Conservation (phyloP, 2,888 invertebrate species). For the Drosophila peninsularis region DNA sequence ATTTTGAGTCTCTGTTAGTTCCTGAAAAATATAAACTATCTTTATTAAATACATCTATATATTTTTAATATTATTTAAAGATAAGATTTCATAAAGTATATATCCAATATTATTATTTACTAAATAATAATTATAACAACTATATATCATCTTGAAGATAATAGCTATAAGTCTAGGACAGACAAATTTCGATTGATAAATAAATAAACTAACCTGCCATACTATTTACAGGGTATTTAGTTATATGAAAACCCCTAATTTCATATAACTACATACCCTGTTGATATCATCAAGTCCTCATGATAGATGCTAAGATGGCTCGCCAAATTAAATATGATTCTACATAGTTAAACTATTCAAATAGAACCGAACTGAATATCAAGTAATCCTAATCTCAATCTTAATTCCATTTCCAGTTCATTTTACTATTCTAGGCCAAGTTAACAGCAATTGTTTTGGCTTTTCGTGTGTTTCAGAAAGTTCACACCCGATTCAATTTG, state of each 20-base stretch:
- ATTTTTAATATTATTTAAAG: too few species aligned
- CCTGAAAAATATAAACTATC: conserved; percentile 1
- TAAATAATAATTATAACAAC: not conserved
- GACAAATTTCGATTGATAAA: not conserved
- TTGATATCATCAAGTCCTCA: too few species aligned
- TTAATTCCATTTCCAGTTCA: not conserved
- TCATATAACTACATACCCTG: too few species aligned
- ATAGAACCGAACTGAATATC: too few species aligned
- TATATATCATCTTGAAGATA: not conserved
- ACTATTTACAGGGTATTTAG: not conserved
- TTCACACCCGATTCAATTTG: not conserved
- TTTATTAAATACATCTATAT: not conserved
- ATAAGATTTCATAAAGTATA: too few species aligned
- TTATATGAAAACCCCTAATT: too few species aligned
- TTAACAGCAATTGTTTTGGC: not conserved
- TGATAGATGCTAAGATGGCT: too few species aligned
- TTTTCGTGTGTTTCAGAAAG: not conserved
- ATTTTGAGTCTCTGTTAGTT: not conserved
- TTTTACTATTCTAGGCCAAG: not conserved
- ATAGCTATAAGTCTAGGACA: not conserved
- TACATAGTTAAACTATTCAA: too few species aligned
- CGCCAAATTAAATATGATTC: too few species aligned
- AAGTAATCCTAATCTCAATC: not conserved
- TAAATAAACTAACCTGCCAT: not conserved
- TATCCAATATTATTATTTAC: too few species aligned